Evolutionary conservation across 1,140 invertebrate species (phyloP).

Genomic region (Drosophila sproati): DNA sequence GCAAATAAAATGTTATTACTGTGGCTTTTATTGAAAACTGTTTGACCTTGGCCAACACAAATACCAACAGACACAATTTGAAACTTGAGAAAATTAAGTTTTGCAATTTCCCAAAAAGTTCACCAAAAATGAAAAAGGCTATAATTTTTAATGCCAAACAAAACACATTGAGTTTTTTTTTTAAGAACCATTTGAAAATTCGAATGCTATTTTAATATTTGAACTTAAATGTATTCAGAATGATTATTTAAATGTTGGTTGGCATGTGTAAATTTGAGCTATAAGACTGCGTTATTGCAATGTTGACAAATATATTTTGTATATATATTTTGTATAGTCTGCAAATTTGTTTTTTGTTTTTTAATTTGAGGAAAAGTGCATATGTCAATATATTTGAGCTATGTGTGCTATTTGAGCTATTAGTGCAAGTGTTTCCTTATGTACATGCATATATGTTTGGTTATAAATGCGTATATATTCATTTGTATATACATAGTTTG

Average conservation of each 20-base stretch:
- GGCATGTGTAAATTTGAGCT: too few species aligned
- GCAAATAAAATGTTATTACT: conserved; percentile 18
- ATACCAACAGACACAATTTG: conserved; percentile 16
- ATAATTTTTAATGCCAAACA: conserved; percentile 16
- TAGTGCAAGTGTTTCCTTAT: background rate
- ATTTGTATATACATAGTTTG: too few species aligned
- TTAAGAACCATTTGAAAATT: conserved; percentile 16
- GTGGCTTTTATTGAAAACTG: conserved; percentile 39
- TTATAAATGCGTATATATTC: too few species aligned
- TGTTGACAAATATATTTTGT: too few species aligned
- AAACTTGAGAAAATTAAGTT: conserved; percentile 42
- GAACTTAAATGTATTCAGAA: background rate
- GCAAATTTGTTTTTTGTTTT: background rate
- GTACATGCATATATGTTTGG: too few species aligned
- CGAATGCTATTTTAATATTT: background rate
- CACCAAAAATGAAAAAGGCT: conserved; percentile 1
- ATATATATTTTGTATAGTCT: too few species aligned
- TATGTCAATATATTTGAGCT: conserved; percentile 12
- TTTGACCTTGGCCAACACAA: conserved; percentile 36
- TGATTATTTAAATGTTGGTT: background rate
- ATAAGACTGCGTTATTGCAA: too few species aligned
- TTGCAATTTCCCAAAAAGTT: conserved; percentile 26
- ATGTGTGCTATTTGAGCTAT: background rate
- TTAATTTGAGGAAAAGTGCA: background rate
- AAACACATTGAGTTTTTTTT: conserved; percentile 3